Evolutionary conservation across 1,140 invertebrate genomes (phyloP).

Genomic region (Conus betulinus): DNA sequence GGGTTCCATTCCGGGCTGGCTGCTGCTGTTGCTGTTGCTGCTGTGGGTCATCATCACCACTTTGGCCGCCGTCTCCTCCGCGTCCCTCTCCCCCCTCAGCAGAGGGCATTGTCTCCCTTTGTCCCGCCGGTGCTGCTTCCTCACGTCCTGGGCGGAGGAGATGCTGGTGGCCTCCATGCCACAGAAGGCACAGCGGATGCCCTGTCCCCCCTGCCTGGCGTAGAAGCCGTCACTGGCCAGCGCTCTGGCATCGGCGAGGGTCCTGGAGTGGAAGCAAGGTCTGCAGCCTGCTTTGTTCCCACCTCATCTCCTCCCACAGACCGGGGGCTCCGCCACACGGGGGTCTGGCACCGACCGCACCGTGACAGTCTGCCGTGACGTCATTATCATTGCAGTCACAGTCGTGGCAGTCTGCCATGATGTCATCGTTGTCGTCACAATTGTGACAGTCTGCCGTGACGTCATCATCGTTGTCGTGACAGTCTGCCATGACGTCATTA

Average conservation of each 20-base stretch:
- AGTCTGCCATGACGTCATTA: no score
- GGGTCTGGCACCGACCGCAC: no score
- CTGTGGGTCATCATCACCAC: no score
- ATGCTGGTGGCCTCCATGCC: slow-evolving; percentile 90
- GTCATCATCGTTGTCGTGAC: no score
- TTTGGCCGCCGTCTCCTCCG: neutral
- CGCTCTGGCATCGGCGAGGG: neutral
- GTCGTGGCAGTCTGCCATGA: no score
- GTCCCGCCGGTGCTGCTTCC: slow-evolving; percentile 86
- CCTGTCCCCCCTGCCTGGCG: neutral
- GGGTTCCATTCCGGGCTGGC: neutral
- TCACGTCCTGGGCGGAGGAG: slow-evolving; percentile 88
- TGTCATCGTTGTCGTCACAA: no score
- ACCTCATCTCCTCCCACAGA: neutral
- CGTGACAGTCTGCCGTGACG: no score
- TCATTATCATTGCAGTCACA: no score
- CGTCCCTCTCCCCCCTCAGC: slow-evolving; percentile 70
- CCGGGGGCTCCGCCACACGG: no score
- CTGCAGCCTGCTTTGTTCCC: slow-evolving; percentile 1
- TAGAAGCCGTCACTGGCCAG: slow-evolving; percentile 4
- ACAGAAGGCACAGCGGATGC: slow-evolving; percentile 89
- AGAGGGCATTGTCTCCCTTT: slow-evolving; percentile 89
- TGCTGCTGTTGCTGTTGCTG: neutral
- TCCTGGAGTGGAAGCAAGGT: neutral
- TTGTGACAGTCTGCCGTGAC: no score